These are phyloP conservation scores for Mythimna albipuncta DNA, from an alignment of 2,888 invertebrate species.

Conservation along the genomic window DNA sequence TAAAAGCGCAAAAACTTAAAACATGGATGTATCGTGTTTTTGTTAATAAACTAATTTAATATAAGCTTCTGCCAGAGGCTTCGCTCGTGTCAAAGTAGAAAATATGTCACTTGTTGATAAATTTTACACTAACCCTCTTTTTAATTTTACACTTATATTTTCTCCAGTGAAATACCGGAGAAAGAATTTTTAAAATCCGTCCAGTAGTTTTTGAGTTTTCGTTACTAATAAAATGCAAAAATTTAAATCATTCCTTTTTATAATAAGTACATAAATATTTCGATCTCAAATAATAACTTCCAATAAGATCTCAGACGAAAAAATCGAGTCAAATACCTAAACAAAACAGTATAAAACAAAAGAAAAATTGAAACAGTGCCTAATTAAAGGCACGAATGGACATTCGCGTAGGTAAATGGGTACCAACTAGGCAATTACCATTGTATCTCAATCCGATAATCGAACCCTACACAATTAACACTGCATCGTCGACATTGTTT, in stretches of 20 bases:
- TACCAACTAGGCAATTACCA: slow-evolving; percentile 73
- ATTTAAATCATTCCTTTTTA: background rate
- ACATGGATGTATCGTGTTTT: background rate
- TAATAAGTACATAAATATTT: background rate
- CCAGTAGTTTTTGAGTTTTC: too few relatives aligned
- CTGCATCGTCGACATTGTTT: slow-evolving; percentile 79
- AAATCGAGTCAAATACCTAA: slow-evolving; percentile 27
- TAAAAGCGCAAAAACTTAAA: too few relatives aligned
- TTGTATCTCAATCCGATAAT: slow-evolving; percentile 77
- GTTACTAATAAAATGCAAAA: background rate
- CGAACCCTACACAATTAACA: slow-evolving; percentile 80
- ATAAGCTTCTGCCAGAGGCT: too few relatives aligned
- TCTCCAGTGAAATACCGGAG: too few relatives aligned
- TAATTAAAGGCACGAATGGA: slow-evolving; percentile 72
- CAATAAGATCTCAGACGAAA: slow-evolving; percentile 5
- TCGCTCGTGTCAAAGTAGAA: too few relatives aligned
- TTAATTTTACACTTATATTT: too few relatives aligned
- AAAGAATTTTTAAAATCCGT: too few relatives aligned
- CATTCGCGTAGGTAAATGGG: slow-evolving; percentile 70
- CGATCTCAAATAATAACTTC: background rate
- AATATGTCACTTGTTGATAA: too few relatives aligned
- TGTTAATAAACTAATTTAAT: too few relatives aligned
- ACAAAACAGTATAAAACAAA: slow-evolving; percentile 38
- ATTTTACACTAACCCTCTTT: too few relatives aligned
- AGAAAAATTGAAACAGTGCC: slow-evolving; percentile 61